These are phyloP conservation scores for Premnoplex brunnescens DNA, from an alignment of 2,797 vertebrate species.

Conservation along the genomic window DNA sequence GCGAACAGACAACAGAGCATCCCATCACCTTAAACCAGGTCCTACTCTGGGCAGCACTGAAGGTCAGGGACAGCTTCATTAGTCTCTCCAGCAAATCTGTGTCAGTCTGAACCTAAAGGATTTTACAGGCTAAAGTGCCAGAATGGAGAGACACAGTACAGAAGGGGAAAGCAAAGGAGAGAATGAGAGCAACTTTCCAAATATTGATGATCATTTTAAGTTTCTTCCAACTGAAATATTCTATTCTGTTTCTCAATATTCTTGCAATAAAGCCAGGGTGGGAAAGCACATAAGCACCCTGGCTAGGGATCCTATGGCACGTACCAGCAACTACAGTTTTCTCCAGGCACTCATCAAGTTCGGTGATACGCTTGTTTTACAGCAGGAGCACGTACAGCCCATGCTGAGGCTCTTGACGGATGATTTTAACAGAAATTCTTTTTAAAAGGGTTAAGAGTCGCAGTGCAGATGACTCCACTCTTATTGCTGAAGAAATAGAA, in stretches of 20 bases:
- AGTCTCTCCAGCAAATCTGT: not conserved
- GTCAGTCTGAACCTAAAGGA: not conserved
- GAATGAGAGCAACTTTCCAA: not conserved
- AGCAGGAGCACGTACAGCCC: constrained; percentile 37
- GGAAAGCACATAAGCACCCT: not conserved
- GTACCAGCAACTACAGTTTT: not conserved
- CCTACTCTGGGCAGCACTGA: not conserved
- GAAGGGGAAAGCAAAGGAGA: not conserved
- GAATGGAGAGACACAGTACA: not conserved
- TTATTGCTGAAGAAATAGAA: constrained; percentile 49
- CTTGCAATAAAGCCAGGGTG: not conserved
- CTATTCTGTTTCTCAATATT: not conserved
- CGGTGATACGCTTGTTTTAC: not conserved
- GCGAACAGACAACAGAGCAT: not conserved
- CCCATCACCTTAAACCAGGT: not conserved
- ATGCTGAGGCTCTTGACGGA: not conserved
- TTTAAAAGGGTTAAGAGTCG: constrained; percentile 36
- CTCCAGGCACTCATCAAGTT: not conserved
- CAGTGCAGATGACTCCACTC: constrained; percentile 33
- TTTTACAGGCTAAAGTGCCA: not conserved
- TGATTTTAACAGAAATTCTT: constrained; percentile 42
- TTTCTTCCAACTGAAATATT: not conserved
- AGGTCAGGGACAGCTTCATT: not conserved
- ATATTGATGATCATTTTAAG: not conserved
- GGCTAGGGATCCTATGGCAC: not conserved